Evolutionary conservation across 2,888 invertebrate genomes (phyloP), one percentile per base, ranked within the genome.

Genomic region (Dioctria rufipes): DNA sequence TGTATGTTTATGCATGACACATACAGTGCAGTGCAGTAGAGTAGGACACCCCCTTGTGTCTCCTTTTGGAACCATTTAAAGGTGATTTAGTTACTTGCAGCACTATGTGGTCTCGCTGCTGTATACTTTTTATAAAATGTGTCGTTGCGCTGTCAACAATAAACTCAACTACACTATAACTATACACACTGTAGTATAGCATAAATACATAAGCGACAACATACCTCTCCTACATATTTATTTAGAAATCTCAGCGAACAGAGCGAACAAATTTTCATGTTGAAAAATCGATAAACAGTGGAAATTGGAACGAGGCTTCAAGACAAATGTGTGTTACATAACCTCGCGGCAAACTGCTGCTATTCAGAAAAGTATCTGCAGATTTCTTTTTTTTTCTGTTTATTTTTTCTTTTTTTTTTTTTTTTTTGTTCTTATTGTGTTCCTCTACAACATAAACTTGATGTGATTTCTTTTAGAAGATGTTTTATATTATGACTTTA

Each of bases 321-420:
- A 60, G 60, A 60, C 60, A 60, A 61, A 61, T 25, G 11, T 61
- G 37, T 61, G 61, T 61, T 61, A 61, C 61, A 61, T 61, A 61
- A 61, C 61, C 61, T 61, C 61, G 37, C 39, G 61, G 61, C 61
- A 61, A 39, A 61, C 61, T 61, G 39, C 54, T 54, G 54, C 11
- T 54, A 54, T 54, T 54, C 54, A 54, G n/a, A 46, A 9, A 46
- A 54, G 54, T 11, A 1, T 54, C 54, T 54, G 4, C 6, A 54
- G 54, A 54, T 54, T 6, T 46, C 5, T 46, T 11, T 54, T 54
- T n/a, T 25, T 25, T 25, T 2, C 2, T 0, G 0, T 25, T 25
- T 25, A 1, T 25, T 25, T 25, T 25, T 25, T 25, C 25, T 25
- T 25, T n/a, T 25, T 25, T 25, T 2, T 25, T 0, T 25, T 25